Evolutionary conservation across 2,888 invertebrate genomes (phyloP).

Genomic region (Perdita meconis): DNA sequence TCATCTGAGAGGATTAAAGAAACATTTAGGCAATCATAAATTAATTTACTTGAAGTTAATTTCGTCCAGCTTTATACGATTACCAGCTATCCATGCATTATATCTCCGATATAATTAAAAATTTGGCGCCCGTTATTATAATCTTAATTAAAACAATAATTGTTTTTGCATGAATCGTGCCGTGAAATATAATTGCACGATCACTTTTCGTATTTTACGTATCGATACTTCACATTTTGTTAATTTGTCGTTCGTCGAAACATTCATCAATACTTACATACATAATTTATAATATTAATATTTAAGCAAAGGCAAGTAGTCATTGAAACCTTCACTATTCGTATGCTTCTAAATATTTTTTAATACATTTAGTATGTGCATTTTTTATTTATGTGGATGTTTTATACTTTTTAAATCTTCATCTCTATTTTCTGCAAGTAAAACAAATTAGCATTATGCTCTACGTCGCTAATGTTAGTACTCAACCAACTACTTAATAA

Average conservation of each 20-base stretch:
- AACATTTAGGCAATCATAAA: background rate
- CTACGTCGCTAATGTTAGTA: too few species aligned
- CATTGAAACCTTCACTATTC: too few species aligned
- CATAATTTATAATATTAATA: too few species aligned
- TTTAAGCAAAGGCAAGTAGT: too few species aligned
- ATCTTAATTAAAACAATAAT: constrained; percentile 18
- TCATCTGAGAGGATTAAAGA: constrained; percentile 2
- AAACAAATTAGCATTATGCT: too few species aligned
- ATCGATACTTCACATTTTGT: background rate
- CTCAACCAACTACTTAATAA: too few species aligned
- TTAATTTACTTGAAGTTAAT: constrained; percentile 16
- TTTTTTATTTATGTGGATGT: too few species aligned
- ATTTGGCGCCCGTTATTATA: background rate
- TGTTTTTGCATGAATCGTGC: background rate
- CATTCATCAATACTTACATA: background rate
- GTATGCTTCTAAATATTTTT: too few species aligned
- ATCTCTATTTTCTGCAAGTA: too few species aligned
- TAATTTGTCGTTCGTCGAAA: background rate
- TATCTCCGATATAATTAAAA: constrained; percentile 15
- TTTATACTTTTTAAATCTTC: too few species aligned
- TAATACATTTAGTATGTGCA: too few species aligned
- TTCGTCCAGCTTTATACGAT: background rate
- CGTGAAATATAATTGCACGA: constrained; percentile 5
- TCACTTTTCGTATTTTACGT: background rate
- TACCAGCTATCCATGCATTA: background rate